Percentiles rank a stretch among this genome's conserved stretches.
Evolutionary conservation across 1,140 invertebrate genomes (phyloP).

Genomic region (Tetramorium alpestre): DNA sequence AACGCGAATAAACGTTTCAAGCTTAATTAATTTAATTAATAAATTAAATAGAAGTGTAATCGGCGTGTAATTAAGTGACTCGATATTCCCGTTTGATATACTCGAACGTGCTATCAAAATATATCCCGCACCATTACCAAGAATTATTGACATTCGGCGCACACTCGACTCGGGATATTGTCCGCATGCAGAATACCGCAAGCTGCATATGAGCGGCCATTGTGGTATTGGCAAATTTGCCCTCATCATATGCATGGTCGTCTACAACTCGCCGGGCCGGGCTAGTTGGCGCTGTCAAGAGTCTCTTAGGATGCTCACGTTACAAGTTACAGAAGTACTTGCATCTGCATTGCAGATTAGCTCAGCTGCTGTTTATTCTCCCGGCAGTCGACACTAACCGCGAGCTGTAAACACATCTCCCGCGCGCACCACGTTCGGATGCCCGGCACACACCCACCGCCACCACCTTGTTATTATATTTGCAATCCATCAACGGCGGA

Average conservation of each 20-base stretch:
- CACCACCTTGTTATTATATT: constrained; percentile 49
- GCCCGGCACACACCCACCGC: background rate
- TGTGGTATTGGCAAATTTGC: constrained; percentile 55
- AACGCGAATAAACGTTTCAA: background rate
- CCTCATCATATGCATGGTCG: constrained; percentile 31
- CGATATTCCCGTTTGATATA: background rate
- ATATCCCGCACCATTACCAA: background rate
- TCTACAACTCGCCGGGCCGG: constrained; percentile 11
- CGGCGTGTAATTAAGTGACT: background rate
- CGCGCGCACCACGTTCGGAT: constrained; percentile 18
- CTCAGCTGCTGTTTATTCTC: constrained; percentile 53
- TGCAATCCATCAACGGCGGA: constrained; percentile 43
- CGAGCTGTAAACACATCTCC: constrained; percentile 51
- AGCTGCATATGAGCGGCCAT: constrained; percentile 19
- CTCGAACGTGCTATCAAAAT: background rate
- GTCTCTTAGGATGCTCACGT: constrained; percentile 54
- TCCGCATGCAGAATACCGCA: constrained; percentile 16
- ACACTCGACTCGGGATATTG: constrained; percentile 6
- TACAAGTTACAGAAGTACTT: constrained; percentile 58
- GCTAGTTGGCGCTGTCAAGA: constrained; percentile 35
- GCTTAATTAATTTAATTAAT: background rate
- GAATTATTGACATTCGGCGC: constrained; percentile 12
- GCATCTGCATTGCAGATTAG: constrained; percentile 61
- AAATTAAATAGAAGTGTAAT: background rate
- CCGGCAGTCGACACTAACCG: constrained; percentile 50